phyloP scores from a whole-genome alignment of 2,113 vertebrate genomes.

The Dolichallabes microphthalmus region DNA sequence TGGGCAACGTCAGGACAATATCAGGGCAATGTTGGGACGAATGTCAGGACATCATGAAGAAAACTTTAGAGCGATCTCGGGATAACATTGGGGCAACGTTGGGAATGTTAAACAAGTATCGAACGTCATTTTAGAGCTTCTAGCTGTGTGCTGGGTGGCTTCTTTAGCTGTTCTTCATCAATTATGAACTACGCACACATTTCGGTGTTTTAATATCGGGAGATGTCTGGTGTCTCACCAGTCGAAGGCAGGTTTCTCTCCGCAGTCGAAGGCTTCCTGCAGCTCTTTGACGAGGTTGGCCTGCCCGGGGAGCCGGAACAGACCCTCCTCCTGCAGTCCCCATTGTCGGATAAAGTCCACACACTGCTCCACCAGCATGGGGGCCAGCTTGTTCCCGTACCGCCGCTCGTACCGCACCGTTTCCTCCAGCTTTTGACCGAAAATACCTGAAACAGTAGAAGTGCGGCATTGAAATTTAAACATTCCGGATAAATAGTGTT shows the following conservation, averaged over 20 bases:
- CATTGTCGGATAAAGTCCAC: conserved; percentile 92
- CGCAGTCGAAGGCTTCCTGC: conserved; percentile 95
- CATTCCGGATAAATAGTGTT: background rate
- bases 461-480: background rate
- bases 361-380: conserved; percentile 95
- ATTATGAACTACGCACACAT: background rate
- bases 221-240: conserved; percentile 69
- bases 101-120: background rate
- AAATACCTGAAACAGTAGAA: conserved; percentile 80
- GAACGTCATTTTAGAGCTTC: background rate
- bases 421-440: conserved; percentile 96
- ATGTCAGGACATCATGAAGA: too few relatives aligned
- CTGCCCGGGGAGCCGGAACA: conserved; percentile 91
- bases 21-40: too few relatives aligned
- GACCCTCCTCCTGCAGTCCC: conserved; percentile 90
- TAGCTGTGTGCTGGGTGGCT: background rate
- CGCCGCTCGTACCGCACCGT: conserved; percentile 90
- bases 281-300: conserved; percentile 97
- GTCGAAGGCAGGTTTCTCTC: conserved; percentile 95
- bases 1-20: too few relatives aligned
- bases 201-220: background rate
- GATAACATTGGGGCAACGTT: too few relatives aligned
- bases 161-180: background rate
- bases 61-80: too few relatives aligned
- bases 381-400: conserved; percentile 86